phyloP scores from a whole-genome alignment of 2,797 vertebrate species.

The Prunella strophiata region DNA sequence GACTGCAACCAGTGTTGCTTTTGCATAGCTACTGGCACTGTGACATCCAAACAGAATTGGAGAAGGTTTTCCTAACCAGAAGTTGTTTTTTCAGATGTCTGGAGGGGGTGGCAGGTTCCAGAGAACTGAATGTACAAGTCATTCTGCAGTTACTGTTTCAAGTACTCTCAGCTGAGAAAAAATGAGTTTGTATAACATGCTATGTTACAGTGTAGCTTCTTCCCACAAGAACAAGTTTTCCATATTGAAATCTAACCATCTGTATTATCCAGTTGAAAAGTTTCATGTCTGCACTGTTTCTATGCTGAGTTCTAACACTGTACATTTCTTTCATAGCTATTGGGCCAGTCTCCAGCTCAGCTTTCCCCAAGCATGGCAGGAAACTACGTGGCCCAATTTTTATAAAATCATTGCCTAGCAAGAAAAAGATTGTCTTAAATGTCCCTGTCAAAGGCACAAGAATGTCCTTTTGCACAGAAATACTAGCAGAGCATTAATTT shows the following conservation, averaged over 20 bases:
- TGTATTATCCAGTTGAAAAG: constrained; percentile 15
- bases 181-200: constrained; percentile 11
- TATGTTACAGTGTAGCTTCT: neutral
- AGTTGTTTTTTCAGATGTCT: neutral
- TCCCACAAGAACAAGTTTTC: constrained; percentile 6
- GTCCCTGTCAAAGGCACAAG: neutral
- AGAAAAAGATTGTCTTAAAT: neutral
- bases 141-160: neutral
- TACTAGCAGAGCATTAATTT: neutral
- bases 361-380: constrained; percentile 6
- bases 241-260: constrained; percentile 32
- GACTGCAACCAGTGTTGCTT: neutral
- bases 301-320: constrained; percentile 25
- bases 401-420: neutral
- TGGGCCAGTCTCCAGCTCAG: neutral
- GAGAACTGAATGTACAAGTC: neutral
- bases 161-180: neutral
- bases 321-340: constrained; percentile 29
- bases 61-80: neutral
- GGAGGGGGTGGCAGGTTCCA: neutral
- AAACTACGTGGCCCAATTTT: constrained; percentile 10
- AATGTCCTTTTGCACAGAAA: neutral
- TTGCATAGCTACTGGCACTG: neutral
- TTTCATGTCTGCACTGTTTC: constrained; percentile 19
- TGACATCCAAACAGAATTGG: neutral